Evolutionary conservation across 1,140 invertebrate species (phyloP).

Genomic region (Aphidius gifuensis): DNA sequence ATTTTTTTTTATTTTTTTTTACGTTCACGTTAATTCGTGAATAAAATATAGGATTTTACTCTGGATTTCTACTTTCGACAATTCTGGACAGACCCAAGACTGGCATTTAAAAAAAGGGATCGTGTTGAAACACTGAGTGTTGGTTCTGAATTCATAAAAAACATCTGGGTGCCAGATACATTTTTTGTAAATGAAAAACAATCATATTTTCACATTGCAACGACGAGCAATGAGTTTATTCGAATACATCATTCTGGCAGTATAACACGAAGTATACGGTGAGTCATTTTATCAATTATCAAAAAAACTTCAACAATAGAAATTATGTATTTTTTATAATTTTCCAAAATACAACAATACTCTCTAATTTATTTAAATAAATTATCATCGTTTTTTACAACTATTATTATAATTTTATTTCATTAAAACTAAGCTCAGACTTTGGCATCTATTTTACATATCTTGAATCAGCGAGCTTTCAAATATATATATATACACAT

Average conservation of each 20-base stretch:
- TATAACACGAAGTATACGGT: conserved; percentile 94
- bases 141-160: conserved; percentile 92
- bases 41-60: conserved; percentile 82
- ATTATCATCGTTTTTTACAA: neutral
- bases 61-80: conserved; percentile 98
- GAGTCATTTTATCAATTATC: conserved; percentile 46
- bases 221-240: conserved; percentile 96
- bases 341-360: conserved; percentile 25
- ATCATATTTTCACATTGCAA: conserved; percentile 96
- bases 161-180: conserved; percentile 98
- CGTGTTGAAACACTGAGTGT: conserved; percentile 87
- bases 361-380: conserved; percentile 20
- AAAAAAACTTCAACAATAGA: conserved; percentile 35
- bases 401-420: neutral
- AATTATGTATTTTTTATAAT: conserved; percentile 30
- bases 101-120: conserved; percentile 83
- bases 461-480: too few species aligned
- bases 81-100: conserved; percentile 93
- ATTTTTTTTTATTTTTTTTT: neutral
- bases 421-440: neutral
- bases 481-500: too few species aligned
- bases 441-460: too few species aligned
- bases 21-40: conserved; percentile 5
- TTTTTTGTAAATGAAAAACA: conserved; percentile 99
- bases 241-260: conserved; percentile 91